Conservation (phyloP, 2,797 vertebrate genomes). For the Silurus aristotelis region DNA sequence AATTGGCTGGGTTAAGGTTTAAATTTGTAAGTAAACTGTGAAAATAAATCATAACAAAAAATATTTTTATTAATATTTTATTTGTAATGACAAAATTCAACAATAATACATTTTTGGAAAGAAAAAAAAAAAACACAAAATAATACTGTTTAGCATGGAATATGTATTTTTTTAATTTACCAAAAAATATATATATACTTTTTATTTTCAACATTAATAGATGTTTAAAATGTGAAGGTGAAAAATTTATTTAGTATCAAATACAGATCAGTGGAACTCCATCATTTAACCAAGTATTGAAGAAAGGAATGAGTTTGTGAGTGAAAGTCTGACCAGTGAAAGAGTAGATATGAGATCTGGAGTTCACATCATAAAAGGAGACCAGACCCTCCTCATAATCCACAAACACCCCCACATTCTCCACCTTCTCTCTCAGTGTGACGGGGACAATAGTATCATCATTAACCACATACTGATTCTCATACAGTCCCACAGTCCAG, state of each 20-base stretch:
- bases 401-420: neutral
- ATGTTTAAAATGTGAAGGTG: neutral
- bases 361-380: slow-evolving; percentile 1
- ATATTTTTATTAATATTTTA: too few relatives aligned
- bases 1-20: too few relatives aligned
- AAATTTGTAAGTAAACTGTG: too few relatives aligned
- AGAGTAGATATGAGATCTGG: neutral
- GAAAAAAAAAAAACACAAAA: neutral
- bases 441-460: neutral
- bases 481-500: neutral
- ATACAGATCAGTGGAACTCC: neutral
- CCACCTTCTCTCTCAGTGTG: neutral
- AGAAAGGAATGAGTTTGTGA: neutral
- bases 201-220: neutral
- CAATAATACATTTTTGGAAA: too few relatives aligned
- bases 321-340: neutral
- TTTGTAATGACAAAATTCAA: too few relatives aligned
- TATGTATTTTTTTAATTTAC: neutral
- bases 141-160: neutral
- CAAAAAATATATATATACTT: too few relatives aligned
- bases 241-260: neutral
- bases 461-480: neutral
- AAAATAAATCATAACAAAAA: too few relatives aligned
- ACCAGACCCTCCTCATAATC: neutral
- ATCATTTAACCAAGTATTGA: neutral